Evolutionary conservation across 2,797 vertebrate genomes (phyloP).

Genomic region (Moxostoma hubbsi): DNA sequence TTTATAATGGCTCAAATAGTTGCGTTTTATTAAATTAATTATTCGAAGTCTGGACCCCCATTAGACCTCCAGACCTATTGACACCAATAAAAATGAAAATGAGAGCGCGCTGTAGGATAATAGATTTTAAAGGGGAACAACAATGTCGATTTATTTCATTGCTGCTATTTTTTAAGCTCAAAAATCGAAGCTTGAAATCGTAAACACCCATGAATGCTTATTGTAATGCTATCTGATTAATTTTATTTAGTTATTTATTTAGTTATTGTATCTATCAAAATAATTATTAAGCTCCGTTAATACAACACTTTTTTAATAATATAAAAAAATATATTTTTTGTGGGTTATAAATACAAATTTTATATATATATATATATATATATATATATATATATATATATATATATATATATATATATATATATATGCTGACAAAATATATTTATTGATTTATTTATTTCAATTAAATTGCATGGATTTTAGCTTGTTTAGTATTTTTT

Average conservation of each 20-base stretch:
- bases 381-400: too few relatives aligned
- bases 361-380: too few relatives aligned
- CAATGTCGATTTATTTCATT: background rate
- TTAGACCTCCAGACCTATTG: conserved; percentile 15
- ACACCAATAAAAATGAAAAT: conserved; percentile 34
- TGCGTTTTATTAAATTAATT: conserved; percentile 35
- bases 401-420: too few relatives aligned
- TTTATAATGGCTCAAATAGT: background rate
- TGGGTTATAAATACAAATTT: too few relatives aligned
- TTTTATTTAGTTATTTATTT: too few relatives aligned
- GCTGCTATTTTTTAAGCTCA: background rate
- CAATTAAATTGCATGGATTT: too few relatives aligned
- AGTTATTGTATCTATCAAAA: too few relatives aligned
- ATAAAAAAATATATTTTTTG: too few relatives aligned
- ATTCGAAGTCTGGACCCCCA: conserved; percentile 20
- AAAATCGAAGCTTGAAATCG: background rate
- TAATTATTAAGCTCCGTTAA: background rate
- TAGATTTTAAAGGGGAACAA: conserved; percentile 13
- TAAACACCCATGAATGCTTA: background rate
- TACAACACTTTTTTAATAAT: background rate
- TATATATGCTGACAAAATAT: too few relatives aligned
- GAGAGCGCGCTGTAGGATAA: conserved; percentile 1
- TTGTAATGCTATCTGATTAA: background rate
- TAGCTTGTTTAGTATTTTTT: too few relatives aligned
- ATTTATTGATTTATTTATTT: too few relatives aligned